phyloP scores from a whole-genome alignment of 1,140 invertebrate genomes.

The Cecropterus lyciades region DNA sequence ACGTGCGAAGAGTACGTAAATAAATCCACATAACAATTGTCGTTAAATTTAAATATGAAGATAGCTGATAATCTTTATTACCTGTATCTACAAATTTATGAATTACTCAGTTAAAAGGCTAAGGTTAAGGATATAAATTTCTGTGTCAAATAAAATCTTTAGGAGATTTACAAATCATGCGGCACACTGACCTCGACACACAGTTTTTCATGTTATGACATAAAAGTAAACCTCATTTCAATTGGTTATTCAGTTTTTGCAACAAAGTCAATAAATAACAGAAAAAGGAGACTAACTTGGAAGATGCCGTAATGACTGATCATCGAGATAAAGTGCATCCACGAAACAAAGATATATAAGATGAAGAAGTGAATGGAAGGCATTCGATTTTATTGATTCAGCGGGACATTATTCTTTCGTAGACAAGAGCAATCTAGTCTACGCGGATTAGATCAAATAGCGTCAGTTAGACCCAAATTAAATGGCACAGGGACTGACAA shows the following conservation, averaged over 20 bases:
- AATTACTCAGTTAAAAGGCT: no score
- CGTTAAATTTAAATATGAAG: no score
- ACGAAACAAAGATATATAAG: background rate
- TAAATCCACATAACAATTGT: no score
- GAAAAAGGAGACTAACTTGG: background rate
- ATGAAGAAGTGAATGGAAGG: background rate
- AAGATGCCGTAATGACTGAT: background rate
- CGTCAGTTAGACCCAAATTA: slow-evolving; percentile 56
- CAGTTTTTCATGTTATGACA: background rate
- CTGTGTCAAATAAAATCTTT: background rate
- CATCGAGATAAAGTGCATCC: no score
- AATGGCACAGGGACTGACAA: slow-evolving; percentile 74
- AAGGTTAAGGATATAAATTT: no score
- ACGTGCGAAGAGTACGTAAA: no score
- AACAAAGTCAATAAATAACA: background rate
- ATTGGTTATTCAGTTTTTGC: background rate
- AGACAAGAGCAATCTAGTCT: background rate
- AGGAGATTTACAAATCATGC: background rate
- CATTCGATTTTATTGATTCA: background rate
- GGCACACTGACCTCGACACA: background rate
- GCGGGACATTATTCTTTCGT: background rate
- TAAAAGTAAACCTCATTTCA: background rate
- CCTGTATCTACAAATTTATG: no score
- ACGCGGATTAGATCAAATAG: slow-evolving; percentile 1
- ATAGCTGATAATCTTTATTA: no score